A percentile compares a stretch with the other conserved stretches of the same genome.
Evolutionary conservation across 2,888 invertebrate genomes (phyloP).

Genomic region (Dicranocentrus wangi): DNA sequence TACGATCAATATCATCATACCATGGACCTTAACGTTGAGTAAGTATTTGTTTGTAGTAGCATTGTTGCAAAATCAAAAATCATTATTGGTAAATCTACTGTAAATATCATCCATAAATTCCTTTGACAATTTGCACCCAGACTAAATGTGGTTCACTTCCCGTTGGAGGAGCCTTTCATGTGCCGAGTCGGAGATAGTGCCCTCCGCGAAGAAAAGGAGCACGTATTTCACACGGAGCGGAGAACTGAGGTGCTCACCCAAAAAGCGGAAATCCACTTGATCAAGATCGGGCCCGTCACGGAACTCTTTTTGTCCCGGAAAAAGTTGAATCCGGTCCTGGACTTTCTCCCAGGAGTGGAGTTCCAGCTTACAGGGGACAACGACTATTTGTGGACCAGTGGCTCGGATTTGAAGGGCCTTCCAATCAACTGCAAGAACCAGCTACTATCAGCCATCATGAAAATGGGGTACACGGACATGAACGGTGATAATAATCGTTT

Average conservation of each 20-base stretch:
- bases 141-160: slow-evolving; percentile 1
- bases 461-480: background rate
- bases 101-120: too few relatives aligned
- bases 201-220: background rate
- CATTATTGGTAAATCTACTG: too few relatives aligned
- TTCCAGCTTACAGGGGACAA: background rate
- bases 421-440: background rate
- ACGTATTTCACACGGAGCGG: background rate
- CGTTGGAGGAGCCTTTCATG: background rate
- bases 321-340: slow-evolving; percentile 2
- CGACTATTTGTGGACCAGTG: slow-evolving; percentile 17
- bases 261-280: background rate
- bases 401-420: background rate
- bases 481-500: background rate
- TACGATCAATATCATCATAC: background rate
- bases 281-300: slow-evolving; percentile 1
- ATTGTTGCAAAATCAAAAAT: too few relatives aligned
- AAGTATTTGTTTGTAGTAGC: background rate
- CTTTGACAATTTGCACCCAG: too few relatives aligned
- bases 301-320: background rate
- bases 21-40: slow-evolving; percentile 1
- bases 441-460: background rate
- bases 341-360: background rate
- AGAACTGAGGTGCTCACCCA: background rate
- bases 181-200: background rate